Conservation (phyloP, 2,888 invertebrate genomes). For the Caenorhabditis becei region DNA sequence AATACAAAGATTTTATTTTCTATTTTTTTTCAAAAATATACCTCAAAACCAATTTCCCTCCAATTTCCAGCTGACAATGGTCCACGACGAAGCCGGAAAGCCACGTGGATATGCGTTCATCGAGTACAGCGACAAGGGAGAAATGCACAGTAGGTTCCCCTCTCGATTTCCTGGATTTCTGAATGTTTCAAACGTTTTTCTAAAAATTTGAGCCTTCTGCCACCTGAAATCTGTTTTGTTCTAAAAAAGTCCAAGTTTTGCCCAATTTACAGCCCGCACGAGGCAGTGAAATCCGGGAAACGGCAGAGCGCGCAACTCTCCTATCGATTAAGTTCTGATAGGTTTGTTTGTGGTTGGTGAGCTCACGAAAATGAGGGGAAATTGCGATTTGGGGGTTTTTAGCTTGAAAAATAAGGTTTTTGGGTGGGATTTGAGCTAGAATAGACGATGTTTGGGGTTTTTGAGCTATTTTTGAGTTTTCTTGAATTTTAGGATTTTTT, state of each 20-base stretch:
- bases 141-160: conserved; percentile 97
- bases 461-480: too few relatives aligned
- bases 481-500: too few relatives aligned
- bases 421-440: too few relatives aligned
- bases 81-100: conserved; percentile 88
- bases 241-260: conserved; percentile 8
- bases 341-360: conserved; percentile 69
- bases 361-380: conserved; percentile 29
- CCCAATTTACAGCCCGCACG: conserved; percentile 38
- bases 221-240: background rate
- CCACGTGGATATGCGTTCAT: conserved; percentile 99
- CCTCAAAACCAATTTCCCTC: background rate
- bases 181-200: too few relatives aligned
- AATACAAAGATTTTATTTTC: too few relatives aligned
- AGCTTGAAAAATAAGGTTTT: background rate
- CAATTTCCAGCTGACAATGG: conserved; percentile 86
- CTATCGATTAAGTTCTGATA: conserved; percentile 65
- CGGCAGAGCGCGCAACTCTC: conserved; percentile 59
- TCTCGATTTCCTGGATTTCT: background rate
- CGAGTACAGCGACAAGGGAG: conserved; percentile 98
- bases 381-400: background rate
- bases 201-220: conserved; percentile 4
- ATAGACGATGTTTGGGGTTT: too few relatives aligned
- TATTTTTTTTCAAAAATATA: too few relatives aligned
- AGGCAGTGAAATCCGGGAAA: conserved; percentile 54